Evolutionary conservation across 2,888 invertebrate species (phyloP).

Genomic region (Helicoverpa assulta): DNA sequence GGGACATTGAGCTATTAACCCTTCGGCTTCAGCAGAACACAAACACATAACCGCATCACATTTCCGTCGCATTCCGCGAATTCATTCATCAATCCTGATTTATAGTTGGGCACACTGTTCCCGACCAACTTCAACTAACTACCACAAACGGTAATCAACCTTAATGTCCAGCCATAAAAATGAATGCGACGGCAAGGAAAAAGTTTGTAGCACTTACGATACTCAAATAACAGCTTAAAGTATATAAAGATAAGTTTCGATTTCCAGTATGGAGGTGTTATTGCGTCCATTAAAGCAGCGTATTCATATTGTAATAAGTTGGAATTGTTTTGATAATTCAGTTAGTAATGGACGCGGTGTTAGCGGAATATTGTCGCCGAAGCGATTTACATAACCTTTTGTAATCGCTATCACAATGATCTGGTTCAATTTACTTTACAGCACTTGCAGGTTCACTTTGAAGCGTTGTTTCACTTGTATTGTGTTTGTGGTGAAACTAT

Average conservation of each 20-base stretch:
- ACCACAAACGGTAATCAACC: constrained; percentile 51
- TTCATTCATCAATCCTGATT: constrained; percentile 64
- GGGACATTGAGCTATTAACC: not conserved
- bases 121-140: constrained; percentile 26
- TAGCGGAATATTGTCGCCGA: constrained; percentile 45
- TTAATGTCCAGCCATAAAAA: constrained; percentile 45
- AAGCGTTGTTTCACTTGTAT: constrained; percentile 14
- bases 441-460: constrained; percentile 17
- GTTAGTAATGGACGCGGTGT: constrained; percentile 49
- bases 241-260: constrained; percentile 7
- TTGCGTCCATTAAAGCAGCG: constrained; percentile 48
- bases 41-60: constrained; percentile 38
- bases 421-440: constrained; percentile 31
- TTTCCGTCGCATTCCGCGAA: constrained; percentile 51
- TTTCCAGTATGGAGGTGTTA: constrained; percentile 17
- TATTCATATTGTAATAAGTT: constrained; percentile 60
- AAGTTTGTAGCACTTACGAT: constrained; percentile 21
- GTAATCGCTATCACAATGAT: constrained; percentile 45
- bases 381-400: constrained; percentile 57
- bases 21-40: constrained; percentile 13
- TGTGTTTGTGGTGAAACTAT: constrained; percentile 20
- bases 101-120: constrained; percentile 54
- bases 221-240: constrained; percentile 24
- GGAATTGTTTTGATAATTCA: constrained; percentile 59
- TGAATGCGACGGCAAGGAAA: constrained; percentile 34